Evolutionary conservation across 2,888 invertebrate species (phyloP), one percentile per base, ranked within the genome.

Genomic region (Drosophila cracens): DNA sequence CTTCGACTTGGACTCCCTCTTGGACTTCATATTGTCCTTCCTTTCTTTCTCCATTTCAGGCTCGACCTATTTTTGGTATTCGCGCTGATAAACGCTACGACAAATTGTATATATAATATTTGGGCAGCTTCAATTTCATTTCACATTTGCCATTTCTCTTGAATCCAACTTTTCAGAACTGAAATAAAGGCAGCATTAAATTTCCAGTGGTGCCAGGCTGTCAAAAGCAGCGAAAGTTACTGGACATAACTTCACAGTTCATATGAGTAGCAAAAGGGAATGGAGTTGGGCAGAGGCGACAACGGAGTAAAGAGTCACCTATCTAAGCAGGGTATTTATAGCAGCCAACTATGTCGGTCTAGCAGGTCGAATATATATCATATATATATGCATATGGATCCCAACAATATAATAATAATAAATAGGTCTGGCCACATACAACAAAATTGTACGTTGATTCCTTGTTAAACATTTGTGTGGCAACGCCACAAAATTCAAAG

Each of bases 171-270:
- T 2, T 18, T 52, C 13, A 16, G 0, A 52, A 29, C 61, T 31
- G 40, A 46, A 62, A 66, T 10, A 34, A 31, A 21, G 21, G 21
- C 16, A 8, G 53, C 62, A 29, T 2, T 21, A 8, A 2, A 5
- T 21, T 7, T n/a, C 0, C 0, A 66, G 52, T 10, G 52, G 4
- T 66, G 65, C 43, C 65, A 62, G 38, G 6, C 8, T 38, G 18
- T 38, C 6, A 38, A 36, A 25, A 25, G 25, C 25, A 25, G 25
- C 2, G 2, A 2, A 27, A 27, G 27, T 27, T 27, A 27, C 25
- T 25, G 25, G 25, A 2, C 27, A 27, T 27, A 4, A 27, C 0
- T 27, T 27, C 27, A 27, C 27, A 27, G 27, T 27, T 27, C 27
- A 27, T 27, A 27, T 27, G 27, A 27, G 27, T 27, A 27, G 4